Percentiles rank a stretch among this genome's conserved stretches.
These are phyloP conservation scores for Diphyllodes magnificus DNA, from an alignment of 2,113 vertebrate species.

Conservation along the genomic window DNA sequence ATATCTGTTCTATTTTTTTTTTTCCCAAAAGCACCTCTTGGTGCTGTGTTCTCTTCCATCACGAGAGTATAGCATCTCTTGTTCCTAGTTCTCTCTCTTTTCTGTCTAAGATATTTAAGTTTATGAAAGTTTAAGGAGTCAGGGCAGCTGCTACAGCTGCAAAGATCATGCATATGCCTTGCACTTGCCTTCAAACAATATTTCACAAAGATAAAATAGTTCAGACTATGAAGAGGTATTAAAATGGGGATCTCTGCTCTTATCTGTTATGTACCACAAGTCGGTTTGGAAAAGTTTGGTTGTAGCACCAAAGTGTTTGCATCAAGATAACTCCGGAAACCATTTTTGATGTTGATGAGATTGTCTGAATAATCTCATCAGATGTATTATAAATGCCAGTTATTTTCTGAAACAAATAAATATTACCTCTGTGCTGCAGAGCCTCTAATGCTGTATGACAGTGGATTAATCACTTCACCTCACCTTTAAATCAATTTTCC, in stretches of 20 bases:
- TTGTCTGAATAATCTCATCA: neutral
- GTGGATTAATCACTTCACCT: neutral
- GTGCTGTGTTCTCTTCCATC: neutral
- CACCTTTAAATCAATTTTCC: neutral
- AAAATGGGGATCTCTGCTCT: neutral
- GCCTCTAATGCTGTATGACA: neutral
- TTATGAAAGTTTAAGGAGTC: neutral
- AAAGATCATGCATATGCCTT: neutral
- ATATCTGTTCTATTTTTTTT: neutral
- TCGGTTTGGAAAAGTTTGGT: neutral
- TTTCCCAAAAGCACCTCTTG: neutral
- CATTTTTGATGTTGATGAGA: neutral
- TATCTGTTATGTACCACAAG: neutral
- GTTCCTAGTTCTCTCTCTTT: neutral
- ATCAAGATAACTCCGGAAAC: neutral
- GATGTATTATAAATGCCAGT: neutral
- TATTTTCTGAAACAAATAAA: neutral
- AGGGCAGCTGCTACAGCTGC: neutral
- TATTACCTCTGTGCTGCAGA: neutral
- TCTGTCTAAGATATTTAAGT: neutral
- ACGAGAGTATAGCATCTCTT: neutral
- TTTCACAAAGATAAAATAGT: neutral
- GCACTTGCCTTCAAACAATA: neutral
- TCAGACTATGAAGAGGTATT: neutral
- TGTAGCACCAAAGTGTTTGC: neutral